Base-by-base conservation (phyloP, 2,113 vertebrate genomes). In the Tachycineta bicolor region DNA sequence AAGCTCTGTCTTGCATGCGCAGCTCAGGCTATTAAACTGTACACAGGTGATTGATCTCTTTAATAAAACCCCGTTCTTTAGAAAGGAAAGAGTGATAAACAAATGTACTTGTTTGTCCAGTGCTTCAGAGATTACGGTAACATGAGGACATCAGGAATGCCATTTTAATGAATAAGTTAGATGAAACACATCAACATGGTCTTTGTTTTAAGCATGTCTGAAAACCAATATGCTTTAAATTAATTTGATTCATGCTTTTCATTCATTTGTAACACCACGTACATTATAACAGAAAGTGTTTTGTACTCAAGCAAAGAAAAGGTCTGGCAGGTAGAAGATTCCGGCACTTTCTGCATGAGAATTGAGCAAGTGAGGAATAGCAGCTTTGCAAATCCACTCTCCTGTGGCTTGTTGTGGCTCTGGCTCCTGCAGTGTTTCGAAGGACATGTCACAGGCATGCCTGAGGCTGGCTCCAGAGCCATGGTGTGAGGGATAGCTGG, bases 11-110 rank as follows among this genome's bases (percentile, higher is more conserved):
- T 97, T 91, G 89, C 52, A 65, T 75, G 87, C 82, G 63, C 96
- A 74, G 85, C 91, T 85, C 74, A 88, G 96, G 89, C 98, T 97
- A 97, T 98, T 98, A 98, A 97, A 94, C 96, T 97, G 96, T 95
- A 97, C 90, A 87, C 93, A 93, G 79, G 97, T 98, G 98, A 98
- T 98, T 98, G 98, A 98, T 98, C 96, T 98, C 96, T 98, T 98
- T 98, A 98, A 98, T 98, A 98, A 98, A 98, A 97, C 82, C 82
- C 92, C 86, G 95, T 97, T 97, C 97, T 98, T 98, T 97, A 97
- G 97, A 96, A 96, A 98, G 96, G 97, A 97, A 98, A 97, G 96
- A 97, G 95, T 97, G 98, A 97, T 97, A 98, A 98, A 98, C 98
- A 98, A 97, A 98, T 98, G 94, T 89, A 96, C 96, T 97, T 97